phyloP scores from a whole-genome alignment of 2,113 vertebrate species.

The Callorhinus ursinus region DNA sequence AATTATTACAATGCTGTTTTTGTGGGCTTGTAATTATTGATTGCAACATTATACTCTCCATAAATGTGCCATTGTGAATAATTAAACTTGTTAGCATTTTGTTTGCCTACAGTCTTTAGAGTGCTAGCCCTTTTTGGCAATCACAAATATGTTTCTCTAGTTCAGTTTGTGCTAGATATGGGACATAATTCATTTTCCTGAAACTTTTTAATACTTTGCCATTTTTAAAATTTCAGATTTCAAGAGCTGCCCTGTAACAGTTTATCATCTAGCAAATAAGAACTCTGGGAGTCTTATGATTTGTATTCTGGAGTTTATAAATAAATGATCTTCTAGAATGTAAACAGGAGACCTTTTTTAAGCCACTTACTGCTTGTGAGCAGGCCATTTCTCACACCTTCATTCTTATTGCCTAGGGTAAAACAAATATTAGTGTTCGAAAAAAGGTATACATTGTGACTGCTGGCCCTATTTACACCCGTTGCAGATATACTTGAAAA shows the following conservation, averaged over 20 bases:
- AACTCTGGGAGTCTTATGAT: conserved; percentile 68
- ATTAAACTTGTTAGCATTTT: conserved; percentile 77
- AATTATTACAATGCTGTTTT: conserved; percentile 68
- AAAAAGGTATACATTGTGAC: not conserved
- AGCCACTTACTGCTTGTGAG: not conserved
- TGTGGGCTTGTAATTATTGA: conserved; percentile 79
- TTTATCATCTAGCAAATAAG: conserved; percentile 69
- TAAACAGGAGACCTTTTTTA: not conserved
- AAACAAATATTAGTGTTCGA: conserved; percentile 32
- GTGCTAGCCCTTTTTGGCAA: conserved; percentile 35
- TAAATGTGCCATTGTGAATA: conserved; percentile 78
- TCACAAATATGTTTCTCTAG: conserved; percentile 22
- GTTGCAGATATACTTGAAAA: not conserved
- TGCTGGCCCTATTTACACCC: not conserved
- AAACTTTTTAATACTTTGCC: conserved; percentile 18
- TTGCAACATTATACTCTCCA: conserved; percentile 70
- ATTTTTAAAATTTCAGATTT: conserved; percentile 67
- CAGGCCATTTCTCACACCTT: not conserved
- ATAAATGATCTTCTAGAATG: conserved; percentile 45
- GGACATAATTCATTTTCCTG: not conserved
- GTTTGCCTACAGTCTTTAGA: conserved; percentile 69
- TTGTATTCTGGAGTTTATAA: conserved; percentile 67
- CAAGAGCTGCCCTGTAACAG: conserved; percentile 59
- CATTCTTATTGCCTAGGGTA: not conserved
- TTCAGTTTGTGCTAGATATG: not conserved